A percentile compares a stretch with the other conserved stretches of the same genome.
Conservation (phyloP, 2,888 invertebrate species). For the Coelinius sp. region DNA sequence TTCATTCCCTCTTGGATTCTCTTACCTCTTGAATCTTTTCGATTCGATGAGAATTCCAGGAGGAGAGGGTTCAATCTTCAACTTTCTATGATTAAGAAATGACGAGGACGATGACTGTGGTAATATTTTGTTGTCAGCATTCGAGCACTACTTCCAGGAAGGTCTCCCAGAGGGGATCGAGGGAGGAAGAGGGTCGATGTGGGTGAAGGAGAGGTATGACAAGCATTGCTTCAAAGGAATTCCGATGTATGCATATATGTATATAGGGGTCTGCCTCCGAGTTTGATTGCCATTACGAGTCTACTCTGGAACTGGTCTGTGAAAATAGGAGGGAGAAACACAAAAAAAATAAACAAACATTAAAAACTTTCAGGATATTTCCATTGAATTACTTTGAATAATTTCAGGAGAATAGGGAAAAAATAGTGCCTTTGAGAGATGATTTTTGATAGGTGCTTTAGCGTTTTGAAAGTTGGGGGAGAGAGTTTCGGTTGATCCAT, state of each 20-base stretch:
- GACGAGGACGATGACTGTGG: background rate
- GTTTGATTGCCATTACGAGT: background rate
- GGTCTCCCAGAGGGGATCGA: background rate
- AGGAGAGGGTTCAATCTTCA: background rate
- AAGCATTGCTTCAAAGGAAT: constrained; percentile 34
- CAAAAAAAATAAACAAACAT: background rate
- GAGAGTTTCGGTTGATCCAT: too few relatives aligned
- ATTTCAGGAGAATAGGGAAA: background rate
- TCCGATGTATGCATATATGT: constrained; percentile 13
- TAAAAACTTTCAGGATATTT: background rate
- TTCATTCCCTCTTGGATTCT: background rate
- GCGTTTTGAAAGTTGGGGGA: background rate
- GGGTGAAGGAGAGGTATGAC: constrained; percentile 23
- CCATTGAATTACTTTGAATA: background rate
- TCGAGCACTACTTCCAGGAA: background rate
- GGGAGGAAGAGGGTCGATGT: background rate
- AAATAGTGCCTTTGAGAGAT: background rate
- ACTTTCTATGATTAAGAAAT: background rate
- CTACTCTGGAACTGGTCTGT: background rate
- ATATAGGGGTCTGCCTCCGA: constrained; percentile 1
- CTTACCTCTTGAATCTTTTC: background rate
- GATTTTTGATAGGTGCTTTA: background rate
- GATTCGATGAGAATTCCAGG: background rate
- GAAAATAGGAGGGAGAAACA: background rate
- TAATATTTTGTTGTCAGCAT: background rate